Evolutionary conservation across 2,797 vertebrate species (phyloP), one percentile per base, ranked within the genome.

Genomic region (Crypturellus tataupa): DNA sequence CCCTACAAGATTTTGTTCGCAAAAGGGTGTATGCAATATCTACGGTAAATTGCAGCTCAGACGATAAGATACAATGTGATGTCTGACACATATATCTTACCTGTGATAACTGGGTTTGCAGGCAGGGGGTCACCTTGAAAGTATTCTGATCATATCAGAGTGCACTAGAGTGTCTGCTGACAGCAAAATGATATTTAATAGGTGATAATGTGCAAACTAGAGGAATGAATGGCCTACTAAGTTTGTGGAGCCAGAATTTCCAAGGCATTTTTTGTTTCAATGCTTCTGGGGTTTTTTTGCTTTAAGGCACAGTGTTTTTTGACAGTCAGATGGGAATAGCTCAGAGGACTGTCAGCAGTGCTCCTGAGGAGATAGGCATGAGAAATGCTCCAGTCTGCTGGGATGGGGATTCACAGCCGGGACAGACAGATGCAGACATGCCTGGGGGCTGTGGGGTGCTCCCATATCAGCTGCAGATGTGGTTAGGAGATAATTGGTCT

Each of bases 361-460:
- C 39, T 46, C 27, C 56, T 63, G 9, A 73, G 51, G 51, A 85
- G 31, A 23, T 25, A 88, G 59, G 46, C 25, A 64, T 1, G 2
- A 15, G 12, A 9, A 67, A 39, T 46, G 60, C 58, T 77, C 37
- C 33, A 82, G 76, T 65, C 58, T 83, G 51, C 76, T 56, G 46
- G 65, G 59, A 31, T 5, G 65, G 67, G 35, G 76, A 77, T 73
- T 82, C 39, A 55, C 21, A 80, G 64, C 46, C 46, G 35, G 33
- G 17, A 23, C 84, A 87, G 42, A 77, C 67, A 89, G 82, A 65
- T 16, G 49, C 13, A 55, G 67, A 58, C 23, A 24, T 5, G 16
- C 21, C 5, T 6, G 42, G 35, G 29, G 33, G 65, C 0, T 1
- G 25, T 56, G 35, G 37, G 58, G 16, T 2, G 0, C 35, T 82